Evolutionary conservation across 2,797 vertebrate species (phyloP), one percentile per base, ranked within the genome.

Genomic region (Molossus alvarezi): DNA sequence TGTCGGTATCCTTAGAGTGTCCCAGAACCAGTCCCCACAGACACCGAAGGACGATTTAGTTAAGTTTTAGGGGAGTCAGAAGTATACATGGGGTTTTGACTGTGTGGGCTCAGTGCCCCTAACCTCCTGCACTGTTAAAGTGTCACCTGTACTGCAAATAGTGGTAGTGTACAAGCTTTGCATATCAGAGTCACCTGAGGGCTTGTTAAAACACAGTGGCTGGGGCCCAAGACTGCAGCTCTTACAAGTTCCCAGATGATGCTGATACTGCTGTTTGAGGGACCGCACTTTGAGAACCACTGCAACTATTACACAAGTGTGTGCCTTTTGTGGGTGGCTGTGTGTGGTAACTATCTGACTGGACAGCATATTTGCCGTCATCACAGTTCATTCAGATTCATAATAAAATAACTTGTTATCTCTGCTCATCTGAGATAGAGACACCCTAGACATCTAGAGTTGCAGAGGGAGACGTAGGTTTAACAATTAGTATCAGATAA

Each of bases 321-420:
- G 3, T 55, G 58, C 65, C 64, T 51, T 72, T 62, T 29, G 9
- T 33, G 23, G 1, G 18, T 4, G 7, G 4, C 23, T 57, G 20
- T 27, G 7, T 55, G 1, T 57, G 18, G 15, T 69, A 21, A 18
- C 58, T 33, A 0, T 60, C 13, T 88, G 69, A 64, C 51, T 75
- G 9, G 75, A 5, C 29, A 53, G 41, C 12, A 3, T 6, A 17
- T 7, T 60, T 6, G 21, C 48, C 33, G 65, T 95, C n/a, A 2
- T 89, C 57, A 6, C 18, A 25, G 57, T 90, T 86, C 17, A n/a
- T 53, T 84, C 29, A 64, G 12, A 51, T 90, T 83, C 33, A n/a
- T 71, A 82, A 60, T 73, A n/a, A 86, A 81, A 64, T 89, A 93
- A 73, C 29, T 41, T 76, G 27, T 73, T 57, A 88, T 84, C 37